These are phyloP conservation scores for Meles meles DNA, from an alignment of 2,113 vertebrate species.

Conservation along the genomic window DNA sequence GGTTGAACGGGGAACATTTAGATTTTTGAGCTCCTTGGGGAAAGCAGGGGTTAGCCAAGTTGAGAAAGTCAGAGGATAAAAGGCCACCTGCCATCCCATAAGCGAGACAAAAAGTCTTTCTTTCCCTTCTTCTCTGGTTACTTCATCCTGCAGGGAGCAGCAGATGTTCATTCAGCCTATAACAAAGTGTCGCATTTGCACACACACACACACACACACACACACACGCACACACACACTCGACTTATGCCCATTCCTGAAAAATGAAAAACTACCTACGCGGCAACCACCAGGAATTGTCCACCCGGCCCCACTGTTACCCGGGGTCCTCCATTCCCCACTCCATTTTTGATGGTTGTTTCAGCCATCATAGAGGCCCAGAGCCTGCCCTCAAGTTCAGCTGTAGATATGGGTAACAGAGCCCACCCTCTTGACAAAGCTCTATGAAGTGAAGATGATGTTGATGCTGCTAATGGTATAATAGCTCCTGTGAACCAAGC, in stretches of 20 bases:
- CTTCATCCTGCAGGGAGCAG: neutral
- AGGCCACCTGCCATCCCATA: conserved; percentile 24
- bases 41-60: neutral
- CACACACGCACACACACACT: neutral
- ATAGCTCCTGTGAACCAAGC: neutral
- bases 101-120: neutral
- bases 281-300: neutral
- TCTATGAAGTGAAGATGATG: neutral
- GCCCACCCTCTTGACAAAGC: neutral
- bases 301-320: neutral
- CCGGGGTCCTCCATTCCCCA: neutral
- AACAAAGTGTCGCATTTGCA: conserved; percentile 26
- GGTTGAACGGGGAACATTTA: neutral
- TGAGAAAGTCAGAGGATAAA: neutral
- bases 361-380: neutral
- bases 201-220: neutral
- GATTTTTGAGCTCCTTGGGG: neutral
- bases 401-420: neutral
- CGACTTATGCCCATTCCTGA: neutral
- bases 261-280: neutral
- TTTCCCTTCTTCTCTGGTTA: neutral
- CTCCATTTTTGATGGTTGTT: neutral
- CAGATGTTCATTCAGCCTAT: conserved; percentile 42
- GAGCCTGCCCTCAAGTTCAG: neutral
- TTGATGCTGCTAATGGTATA: neutral